These are phyloP conservation scores for Catharus fuscescens DNA, from an alignment of 2,113 vertebrate species.

Conservation along the genomic window DNA sequence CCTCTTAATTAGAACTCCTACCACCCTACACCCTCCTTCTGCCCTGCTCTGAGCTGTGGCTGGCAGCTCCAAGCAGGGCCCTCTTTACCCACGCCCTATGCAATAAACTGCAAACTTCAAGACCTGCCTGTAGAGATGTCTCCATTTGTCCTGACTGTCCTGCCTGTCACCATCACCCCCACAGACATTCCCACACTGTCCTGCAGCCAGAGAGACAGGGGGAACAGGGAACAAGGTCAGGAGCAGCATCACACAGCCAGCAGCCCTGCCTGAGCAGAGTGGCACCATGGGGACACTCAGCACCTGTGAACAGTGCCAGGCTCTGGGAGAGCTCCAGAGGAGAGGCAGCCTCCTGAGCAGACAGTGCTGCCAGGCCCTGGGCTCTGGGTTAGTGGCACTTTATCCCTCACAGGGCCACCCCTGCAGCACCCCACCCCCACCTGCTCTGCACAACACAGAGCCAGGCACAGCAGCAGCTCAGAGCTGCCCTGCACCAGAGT, in stretches of 20 bases:
- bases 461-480: neutral
- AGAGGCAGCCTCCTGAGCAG: neutral
- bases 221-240: neutral
- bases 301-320: neutral
- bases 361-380: neutral
- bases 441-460: neutral
- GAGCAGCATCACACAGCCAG: neutral
- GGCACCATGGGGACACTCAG: neutral
- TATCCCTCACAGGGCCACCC: neutral
- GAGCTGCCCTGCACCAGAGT: neutral
- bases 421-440: neutral
- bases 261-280: rapidly evolving
- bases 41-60: no score
- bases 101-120: no score
- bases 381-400: neutral
- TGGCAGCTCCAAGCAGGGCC: no score
- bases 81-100: no score
- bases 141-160: no score
- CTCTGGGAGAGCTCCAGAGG: neutral
- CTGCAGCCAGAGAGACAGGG: slow-evolving; percentile 63
- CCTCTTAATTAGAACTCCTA: no score
- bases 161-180: no score
- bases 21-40: no score
- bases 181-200: slow-evolving; percentile 72
- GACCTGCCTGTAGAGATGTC: no score